phyloP scores from a whole-genome alignment of 2,113 vertebrate species.

The Fukomys damarensis region DNA sequence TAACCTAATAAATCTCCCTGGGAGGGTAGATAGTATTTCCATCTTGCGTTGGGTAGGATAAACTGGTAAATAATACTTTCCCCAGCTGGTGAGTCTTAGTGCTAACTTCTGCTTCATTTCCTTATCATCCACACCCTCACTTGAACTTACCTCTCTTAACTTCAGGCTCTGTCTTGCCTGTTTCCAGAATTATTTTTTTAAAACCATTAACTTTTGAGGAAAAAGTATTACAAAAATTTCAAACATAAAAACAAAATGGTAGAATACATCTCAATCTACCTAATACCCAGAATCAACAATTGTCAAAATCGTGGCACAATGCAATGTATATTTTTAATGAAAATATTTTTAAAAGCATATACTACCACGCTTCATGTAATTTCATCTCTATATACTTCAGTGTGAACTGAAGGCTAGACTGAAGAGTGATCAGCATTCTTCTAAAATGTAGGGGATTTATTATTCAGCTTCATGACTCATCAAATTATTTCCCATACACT shows the following conservation, averaged over 20 bases:
- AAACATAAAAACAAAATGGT: background rate
- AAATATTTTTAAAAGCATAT: background rate
- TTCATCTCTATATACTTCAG: background rate
- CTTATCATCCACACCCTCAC: background rate
- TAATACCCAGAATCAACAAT: background rate
- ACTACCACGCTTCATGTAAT: background rate
- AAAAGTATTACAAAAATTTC: background rate
- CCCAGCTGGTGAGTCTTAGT: background rate
- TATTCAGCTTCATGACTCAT: background rate
- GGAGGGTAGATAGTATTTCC: background rate
- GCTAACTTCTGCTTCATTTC: conserved; percentile 12
- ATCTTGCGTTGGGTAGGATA: background rate
- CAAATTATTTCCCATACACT: conserved; percentile 16
- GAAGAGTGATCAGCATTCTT: background rate
- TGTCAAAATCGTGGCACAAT: background rate
- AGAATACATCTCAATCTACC: background rate
- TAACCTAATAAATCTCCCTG: background rate
- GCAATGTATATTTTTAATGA: background rate
- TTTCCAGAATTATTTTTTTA: background rate
- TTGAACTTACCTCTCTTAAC: background rate
- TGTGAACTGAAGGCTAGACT: background rate
- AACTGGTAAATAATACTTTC: background rate
- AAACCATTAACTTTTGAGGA: conserved; percentile 21
- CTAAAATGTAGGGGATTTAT: background rate
- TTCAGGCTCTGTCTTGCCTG: background rate